A percentile compares a stretch with the other conserved stretches of the same genome.
Evolutionary conservation across 2,113 vertebrate genomes (phyloP).

Genomic region (Tiliqua scincoides): DNA sequence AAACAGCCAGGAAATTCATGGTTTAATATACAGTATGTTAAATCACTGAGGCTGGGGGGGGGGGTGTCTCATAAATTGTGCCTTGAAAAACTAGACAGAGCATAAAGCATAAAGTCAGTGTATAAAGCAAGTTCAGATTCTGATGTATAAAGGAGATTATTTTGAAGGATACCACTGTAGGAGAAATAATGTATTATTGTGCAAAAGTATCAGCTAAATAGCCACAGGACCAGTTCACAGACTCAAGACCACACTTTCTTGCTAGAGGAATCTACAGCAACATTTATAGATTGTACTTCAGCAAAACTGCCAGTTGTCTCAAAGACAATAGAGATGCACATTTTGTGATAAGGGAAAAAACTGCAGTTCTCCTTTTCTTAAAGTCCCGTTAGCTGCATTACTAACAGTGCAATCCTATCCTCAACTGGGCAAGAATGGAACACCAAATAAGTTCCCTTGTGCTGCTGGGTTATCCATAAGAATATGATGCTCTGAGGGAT

Average conservation of each 20-base stretch:
- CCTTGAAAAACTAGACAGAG: slow-evolving; percentile 1
- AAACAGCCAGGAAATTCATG: slow-evolving; percentile 13
- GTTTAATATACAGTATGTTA: slow-evolving; percentile 9
- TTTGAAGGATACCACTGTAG: background rate
- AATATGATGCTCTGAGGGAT: background rate
- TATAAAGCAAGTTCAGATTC: background rate
- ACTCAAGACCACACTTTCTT: background rate
- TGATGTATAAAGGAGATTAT: background rate
- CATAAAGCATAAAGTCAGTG: too few species aligned
- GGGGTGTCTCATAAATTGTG: background rate
- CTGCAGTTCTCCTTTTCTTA: background rate
- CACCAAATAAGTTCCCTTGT: background rate
- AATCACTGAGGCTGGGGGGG: background rate
- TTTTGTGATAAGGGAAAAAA: background rate
- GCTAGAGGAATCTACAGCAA: background rate
- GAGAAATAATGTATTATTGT: background rate
- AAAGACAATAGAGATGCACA: background rate
- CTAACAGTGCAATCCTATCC: background rate
- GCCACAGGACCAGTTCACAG: background rate
- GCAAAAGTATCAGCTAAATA: background rate
- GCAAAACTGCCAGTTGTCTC: background rate
- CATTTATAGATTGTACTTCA: background rate
- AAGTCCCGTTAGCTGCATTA: background rate
- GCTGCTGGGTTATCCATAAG: background rate
- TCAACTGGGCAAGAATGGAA: background rate